Evolutionary conservation across 2,888 invertebrate genomes (phyloP).

Genomic region (Nebria salina): DNA sequence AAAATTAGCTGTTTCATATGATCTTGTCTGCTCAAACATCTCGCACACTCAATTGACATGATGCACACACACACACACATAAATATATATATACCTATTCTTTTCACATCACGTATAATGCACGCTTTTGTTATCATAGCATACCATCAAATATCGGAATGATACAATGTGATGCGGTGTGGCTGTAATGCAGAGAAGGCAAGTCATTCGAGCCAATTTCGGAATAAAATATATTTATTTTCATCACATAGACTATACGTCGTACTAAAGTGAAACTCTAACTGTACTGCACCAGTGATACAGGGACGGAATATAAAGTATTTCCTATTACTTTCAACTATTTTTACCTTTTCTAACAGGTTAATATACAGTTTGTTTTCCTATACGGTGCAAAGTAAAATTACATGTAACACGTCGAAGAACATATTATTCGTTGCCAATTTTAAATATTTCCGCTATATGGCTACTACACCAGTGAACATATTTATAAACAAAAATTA

Average conservation of each 20-base stretch:
- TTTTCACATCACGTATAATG: neutral
- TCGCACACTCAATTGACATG: neutral
- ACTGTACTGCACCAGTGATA: conserved; percentile 2
- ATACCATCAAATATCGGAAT: conserved; percentile 10
- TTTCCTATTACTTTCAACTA: neutral
- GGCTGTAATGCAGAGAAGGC: conserved; percentile 12
- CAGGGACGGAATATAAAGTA: conserved; percentile 11
- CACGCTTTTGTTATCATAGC: conserved; percentile 6
- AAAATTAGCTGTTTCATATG: neutral
- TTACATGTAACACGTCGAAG: no score
- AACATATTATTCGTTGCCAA: no score
- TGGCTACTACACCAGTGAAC: no score
- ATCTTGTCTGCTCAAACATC: neutral
- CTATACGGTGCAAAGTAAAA: neutral
- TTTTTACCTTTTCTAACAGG: neutral
- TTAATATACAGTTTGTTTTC: neutral
- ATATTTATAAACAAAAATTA: no score
- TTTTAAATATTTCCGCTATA: no score
- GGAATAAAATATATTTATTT: conserved; percentile 22
- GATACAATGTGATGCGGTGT: conserved; percentile 9
- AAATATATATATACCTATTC: neutral
- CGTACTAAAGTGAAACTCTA: conserved; percentile 17
- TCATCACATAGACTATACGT: conserved; percentile 1
- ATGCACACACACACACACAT: neutral
- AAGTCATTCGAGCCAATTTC: conserved; percentile 22